A percentile compares a stretch with the other conserved stretches of the same genome.
Evolutionary conservation across 1,140 invertebrate species (phyloP).

Genomic region (Drosophila nannoptera): DNA sequence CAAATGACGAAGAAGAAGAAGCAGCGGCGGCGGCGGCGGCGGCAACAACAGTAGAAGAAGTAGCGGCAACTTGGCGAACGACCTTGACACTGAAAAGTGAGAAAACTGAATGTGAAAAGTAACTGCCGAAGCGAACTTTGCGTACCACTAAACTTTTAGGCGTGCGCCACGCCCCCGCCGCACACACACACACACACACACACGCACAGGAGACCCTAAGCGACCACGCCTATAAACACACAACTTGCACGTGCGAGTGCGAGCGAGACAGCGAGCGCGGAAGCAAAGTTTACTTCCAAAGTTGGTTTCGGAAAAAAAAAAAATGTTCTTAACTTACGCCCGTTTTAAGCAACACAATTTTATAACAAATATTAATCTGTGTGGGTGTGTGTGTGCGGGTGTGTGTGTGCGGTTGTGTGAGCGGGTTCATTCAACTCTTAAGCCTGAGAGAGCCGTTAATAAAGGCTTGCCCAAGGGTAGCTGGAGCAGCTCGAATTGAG

Average conservation of each 20-base stretch:
- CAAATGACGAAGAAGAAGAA: conserved; percentile 16
- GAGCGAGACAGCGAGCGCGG: conserved; percentile 3
- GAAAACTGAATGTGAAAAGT: conserved; percentile 41
- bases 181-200: background rate
- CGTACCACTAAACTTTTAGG: conserved; percentile 49
- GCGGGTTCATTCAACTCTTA: conserved; percentile 40
- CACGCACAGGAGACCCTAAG: background rate
- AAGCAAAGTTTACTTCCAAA: conserved; percentile 38
- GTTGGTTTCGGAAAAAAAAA: conserved; percentile 15
- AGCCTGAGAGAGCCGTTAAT: background rate
- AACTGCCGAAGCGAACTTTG: conserved; percentile 45
- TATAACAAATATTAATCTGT: conserved; percentile 25
- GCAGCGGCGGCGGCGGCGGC: conserved; percentile 7
- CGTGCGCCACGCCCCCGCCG: conserved; percentile 1
- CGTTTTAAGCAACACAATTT: conserved; percentile 42
- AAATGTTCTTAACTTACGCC: conserved; percentile 44
- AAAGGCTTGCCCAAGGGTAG: background rate
- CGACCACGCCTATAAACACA: conserved; percentile 12
- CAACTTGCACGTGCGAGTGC: conserved; percentile 26
- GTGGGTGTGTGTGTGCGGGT: conserved; percentile 5
- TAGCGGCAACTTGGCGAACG: conserved; percentile 29
- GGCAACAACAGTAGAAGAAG: conserved; percentile 16
- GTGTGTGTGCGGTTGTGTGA: conserved; percentile 1
- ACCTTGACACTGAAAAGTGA: conserved; percentile 49
- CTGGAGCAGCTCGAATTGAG: too few species aligned